Conservation (phyloP, 2,797 vertebrate species). For the Meriones psammophilus region DNA sequence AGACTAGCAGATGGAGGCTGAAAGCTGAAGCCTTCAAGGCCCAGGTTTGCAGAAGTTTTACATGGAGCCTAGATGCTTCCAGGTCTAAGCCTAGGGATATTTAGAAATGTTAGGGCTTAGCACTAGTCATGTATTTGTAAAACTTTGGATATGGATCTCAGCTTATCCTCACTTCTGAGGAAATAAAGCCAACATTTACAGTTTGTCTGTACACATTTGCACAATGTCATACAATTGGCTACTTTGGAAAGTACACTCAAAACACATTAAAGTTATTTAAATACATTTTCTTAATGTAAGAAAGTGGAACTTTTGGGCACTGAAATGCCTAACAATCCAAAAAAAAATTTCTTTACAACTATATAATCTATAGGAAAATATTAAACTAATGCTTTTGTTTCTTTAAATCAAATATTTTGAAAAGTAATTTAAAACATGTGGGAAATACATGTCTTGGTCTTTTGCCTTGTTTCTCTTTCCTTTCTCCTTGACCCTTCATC, state of each 20-base stretch:
- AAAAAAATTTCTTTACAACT: slow-evolving; percentile 67
- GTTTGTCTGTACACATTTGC: not conserved
- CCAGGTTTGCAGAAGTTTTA: no score
- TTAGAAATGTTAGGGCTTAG: no score
- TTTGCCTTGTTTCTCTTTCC: not conserved
- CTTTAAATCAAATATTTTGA: slow-evolving; percentile 79
- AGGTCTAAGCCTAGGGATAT: no score
- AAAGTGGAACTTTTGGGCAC: slow-evolving; percentile 59
- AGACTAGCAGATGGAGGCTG: no score
- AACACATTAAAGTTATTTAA: slow-evolving; percentile 57
- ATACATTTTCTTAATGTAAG: slow-evolving; percentile 73
- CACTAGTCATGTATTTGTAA: no score
- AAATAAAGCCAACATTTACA: no score
- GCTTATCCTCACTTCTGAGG: no score
- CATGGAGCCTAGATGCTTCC: no score
- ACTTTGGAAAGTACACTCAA: slow-evolving; percentile 4
- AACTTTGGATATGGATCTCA: no score
- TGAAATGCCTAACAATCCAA: slow-evolving; percentile 75
- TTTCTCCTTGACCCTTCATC: not conserved
- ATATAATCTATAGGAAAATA: slow-evolving; percentile 73
- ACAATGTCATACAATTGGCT: slow-evolving; percentile 46
- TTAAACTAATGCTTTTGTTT: slow-evolving; percentile 73
- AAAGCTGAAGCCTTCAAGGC: no score
- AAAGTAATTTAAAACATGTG: slow-evolving; percentile 77
- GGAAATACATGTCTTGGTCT: not conserved